Conservation (phyloP, 2,113 vertebrate genomes). For the Mixornis gularis region DNA sequence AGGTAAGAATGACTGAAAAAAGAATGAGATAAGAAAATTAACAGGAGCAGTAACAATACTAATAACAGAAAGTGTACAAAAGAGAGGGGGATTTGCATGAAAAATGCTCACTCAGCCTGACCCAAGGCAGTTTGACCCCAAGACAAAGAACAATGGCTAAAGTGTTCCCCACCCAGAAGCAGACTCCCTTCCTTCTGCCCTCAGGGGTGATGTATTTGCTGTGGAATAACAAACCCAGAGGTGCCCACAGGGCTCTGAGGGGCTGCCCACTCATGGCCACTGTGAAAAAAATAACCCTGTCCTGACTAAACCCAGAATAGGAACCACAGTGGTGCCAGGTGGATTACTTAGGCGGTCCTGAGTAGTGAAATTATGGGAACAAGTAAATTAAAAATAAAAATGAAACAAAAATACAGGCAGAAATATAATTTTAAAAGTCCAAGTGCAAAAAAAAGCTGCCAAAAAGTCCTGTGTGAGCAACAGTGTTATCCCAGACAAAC, state of each 20-base stretch:
- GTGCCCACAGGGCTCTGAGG: accelerated
- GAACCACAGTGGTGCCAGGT: neutral
- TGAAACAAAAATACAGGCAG: neutral
- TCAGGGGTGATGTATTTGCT: neutral
- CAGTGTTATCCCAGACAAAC: neutral
- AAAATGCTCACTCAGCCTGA: neutral
- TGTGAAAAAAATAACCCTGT: accelerated
- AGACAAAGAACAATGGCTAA: neutral
- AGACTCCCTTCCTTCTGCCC: neutral
- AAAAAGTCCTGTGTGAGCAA: neutral
- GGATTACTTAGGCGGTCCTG: neutral
- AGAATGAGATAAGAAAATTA: neutral
- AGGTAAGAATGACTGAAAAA: neutral
- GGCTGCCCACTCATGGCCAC: accelerated
- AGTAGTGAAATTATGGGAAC: neutral
- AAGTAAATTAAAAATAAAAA: neutral
- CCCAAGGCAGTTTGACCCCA: neutral
- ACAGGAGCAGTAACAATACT: neutral
- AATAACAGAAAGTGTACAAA: neutral
- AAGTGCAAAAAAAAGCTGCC: neutral
- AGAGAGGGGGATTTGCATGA: neutral
- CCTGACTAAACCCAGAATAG: neutral
- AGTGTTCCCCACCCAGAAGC: neutral
- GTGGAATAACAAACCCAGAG: neutral
- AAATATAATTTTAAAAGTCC: neutral